Percentiles rank a stretch among this genome's conserved stretches.
Evolutionary conservation across 2,113 vertebrate genomes (phyloP).

Genomic region (Aepyceros melampus): DNA sequence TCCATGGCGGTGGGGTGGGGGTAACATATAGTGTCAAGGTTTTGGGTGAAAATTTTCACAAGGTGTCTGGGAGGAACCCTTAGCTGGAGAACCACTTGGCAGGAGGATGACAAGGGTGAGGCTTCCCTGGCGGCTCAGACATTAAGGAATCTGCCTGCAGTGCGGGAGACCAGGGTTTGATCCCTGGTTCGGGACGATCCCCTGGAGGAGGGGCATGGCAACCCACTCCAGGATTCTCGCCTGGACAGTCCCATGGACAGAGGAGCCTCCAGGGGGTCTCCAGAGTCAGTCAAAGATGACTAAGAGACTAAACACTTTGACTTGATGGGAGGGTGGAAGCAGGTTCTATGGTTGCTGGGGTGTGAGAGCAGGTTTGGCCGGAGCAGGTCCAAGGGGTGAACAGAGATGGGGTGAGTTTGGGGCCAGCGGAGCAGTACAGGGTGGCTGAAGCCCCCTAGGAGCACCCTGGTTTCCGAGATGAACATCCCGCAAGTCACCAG

Average conservation of each 20-base stretch:
- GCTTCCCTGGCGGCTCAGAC: background rate
- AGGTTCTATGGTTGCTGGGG: fast-evolving
- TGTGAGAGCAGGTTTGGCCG: background rate
- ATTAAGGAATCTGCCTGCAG: background rate
- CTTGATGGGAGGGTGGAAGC: fast-evolving
- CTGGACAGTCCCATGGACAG: background rate
- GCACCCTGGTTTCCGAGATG: fast-evolving
- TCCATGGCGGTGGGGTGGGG: no score
- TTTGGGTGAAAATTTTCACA: background rate
- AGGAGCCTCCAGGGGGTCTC: background rate
- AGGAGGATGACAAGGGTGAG: background rate
- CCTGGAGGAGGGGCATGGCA: background rate
- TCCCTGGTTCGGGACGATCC: background rate
- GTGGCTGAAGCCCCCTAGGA: no score
- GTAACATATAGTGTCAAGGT: background rate
- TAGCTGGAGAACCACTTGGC: background rate
- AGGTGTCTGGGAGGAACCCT: fast-evolving
- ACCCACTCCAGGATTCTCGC: background rate
- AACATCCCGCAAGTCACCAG: fast-evolving
- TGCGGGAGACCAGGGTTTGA: background rate
- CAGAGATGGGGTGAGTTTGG: fast-evolving
- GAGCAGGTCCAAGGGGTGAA: background rate
- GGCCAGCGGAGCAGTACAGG: fast-evolving
- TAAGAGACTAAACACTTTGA: background rate
- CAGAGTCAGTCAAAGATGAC: background rate